Percentiles rank a stretch among this genome's conserved stretches.
phyloP scores from a whole-genome alignment of 2,797 vertebrate species.

The Acipenser transmontanus region DNA sequence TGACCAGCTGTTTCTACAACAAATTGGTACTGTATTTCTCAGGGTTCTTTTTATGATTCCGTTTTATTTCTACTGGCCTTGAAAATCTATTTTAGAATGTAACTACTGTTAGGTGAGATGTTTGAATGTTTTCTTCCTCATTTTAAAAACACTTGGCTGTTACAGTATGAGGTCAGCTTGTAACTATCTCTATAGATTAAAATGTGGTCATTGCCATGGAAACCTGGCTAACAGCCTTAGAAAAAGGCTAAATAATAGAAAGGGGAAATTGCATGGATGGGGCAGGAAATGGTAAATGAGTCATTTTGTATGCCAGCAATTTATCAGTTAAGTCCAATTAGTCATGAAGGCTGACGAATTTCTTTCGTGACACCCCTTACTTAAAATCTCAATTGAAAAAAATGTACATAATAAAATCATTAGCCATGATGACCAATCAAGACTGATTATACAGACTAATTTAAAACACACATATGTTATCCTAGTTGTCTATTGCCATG shows the following conservation, averaged over 20 bases:
- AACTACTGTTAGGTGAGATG: too few relatives aligned
- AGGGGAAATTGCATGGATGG: neutral
- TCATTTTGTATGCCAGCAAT: neutral
- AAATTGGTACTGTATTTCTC: too few relatives aligned
- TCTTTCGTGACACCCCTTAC: neutral
- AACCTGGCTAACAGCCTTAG: conserved; percentile 1
- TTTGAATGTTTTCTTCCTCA: too few relatives aligned
- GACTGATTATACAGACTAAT: neutral
- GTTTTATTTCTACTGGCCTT: too few relatives aligned
- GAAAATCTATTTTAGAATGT: too few relatives aligned
- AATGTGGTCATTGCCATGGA: conserved; percentile 3
- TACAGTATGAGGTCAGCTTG: too few relatives aligned
- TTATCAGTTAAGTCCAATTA: neutral
- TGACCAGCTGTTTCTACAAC: too few relatives aligned
- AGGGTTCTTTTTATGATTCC: too few relatives aligned
- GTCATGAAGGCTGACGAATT: neutral
- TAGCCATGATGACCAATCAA: neutral
- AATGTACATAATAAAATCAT: too few relatives aligned
- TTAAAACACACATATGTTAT: neutral
- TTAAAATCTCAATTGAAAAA: neutral
- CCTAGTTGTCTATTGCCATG: neutral
- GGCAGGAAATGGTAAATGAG: neutral
- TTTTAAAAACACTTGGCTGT: too few relatives aligned
- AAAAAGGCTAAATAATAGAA: neutral
- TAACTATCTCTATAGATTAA: too few relatives aligned